These are phyloP conservation scores for Aptenodytes patagonicus DNA, from an alignment of 2,113 vertebrate species.

Conservation along the genomic window DNA sequence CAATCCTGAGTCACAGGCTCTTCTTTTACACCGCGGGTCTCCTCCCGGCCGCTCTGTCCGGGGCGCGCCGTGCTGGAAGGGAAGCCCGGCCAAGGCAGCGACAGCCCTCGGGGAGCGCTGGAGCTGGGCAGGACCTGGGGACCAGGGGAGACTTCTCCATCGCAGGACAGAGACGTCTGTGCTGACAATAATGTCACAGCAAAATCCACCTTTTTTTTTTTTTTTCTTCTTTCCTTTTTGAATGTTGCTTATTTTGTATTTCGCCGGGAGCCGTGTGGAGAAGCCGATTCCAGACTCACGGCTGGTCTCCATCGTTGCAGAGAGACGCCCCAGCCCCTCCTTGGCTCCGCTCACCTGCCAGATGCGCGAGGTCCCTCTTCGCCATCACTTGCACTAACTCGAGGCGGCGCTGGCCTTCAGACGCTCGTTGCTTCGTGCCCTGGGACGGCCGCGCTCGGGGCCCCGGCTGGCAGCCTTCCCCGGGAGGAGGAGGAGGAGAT, in stretches of 20 bases:
- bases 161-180: background rate
- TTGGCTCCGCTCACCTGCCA: background rate
- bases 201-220: background rate
- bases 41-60: background rate
- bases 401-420: background rate
- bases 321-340: background rate
- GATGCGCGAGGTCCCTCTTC: too few relatives aligned
- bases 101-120: background rate
- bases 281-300: background rate
- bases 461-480: background rate
- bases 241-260: background rate
- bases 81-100: background rate
- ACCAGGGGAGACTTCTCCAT: background rate
- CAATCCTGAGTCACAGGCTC: background rate
- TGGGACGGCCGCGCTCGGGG: rapidly evolving
- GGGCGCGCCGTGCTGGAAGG: background rate
- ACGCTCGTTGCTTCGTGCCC: too few relatives aligned
- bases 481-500: background rate
- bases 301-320: background rate
- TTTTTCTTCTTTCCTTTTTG: background rate
- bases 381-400: background rate
- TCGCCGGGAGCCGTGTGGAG: background rate
- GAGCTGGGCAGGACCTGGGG: background rate
- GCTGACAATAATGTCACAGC: background rate
- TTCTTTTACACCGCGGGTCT: background rate